Base-by-base conservation (phyloP, 2,888 invertebrate genomes). In the Oxycera nigricornis region DNA sequence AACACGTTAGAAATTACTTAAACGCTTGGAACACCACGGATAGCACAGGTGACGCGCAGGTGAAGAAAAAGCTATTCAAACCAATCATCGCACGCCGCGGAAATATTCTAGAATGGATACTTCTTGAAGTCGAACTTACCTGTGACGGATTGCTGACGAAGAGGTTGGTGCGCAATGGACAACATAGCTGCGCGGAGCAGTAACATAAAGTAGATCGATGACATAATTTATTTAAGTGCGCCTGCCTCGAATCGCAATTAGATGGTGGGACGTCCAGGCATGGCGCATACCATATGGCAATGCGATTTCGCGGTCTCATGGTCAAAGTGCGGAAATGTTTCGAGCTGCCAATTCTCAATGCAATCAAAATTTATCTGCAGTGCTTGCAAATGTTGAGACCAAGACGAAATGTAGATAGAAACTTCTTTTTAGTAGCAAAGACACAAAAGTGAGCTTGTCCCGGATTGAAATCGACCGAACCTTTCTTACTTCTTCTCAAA, bases 201-300 rank as follows among this genome's bases (percentile, higher is more conserved):
- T 59, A 39, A 28, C 41, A 57, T 72, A 59, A 72, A 72, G 59
- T 73, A 67, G 57, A 70, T 75, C 65, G 72, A 77, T 77, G 76
- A 76, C 75, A 74, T 78, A 76, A 78, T 78, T 77, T 77, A 76
- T 74, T 76, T 74, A 72, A 61, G 22, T 52, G 22, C 31, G 61
- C 73, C 73, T 65, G 76, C 55, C 17, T 1, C 41, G 76, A 75
- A 78, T 78, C 6, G 35, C 39, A 26, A 72, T 41, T 2, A 72
- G 72, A 20, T 50, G 14, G 9, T 14, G 6, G 17, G 24, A 35
- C 50, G 55, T 52, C 55, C 1, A 22, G 59, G 59, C 72, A 41
- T 57, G 72, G 72, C 57, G 72, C 72, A 72, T 59, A 59, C 59
- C 41, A 65, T 24, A 65, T 65, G 65, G 65, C 65, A 65, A 39